Evolutionary conservation across 2,797 vertebrate genomes (phyloP).

Genomic region (Catharus ustulatus): DNA sequence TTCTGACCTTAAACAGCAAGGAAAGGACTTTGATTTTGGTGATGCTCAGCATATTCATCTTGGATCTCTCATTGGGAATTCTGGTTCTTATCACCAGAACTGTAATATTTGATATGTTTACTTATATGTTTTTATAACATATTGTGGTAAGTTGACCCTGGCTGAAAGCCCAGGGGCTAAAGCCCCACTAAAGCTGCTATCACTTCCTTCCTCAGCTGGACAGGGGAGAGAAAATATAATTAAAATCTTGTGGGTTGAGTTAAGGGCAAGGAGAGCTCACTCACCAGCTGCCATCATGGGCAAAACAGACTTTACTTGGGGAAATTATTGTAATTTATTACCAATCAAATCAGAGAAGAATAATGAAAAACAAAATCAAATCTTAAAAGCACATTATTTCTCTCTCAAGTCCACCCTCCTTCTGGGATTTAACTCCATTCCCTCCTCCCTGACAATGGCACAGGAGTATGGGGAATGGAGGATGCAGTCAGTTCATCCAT

Average conservation of each 20-base stretch:
- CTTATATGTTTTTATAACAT: not conserved
- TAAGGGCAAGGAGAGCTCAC: not conserved
- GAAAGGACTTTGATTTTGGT: not conserved
- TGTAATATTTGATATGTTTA: not conserved
- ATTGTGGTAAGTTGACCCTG: not conserved
- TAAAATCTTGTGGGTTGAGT: rapidly evolving
- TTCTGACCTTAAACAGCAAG: not conserved
- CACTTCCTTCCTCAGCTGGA: not conserved
- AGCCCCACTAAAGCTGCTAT: not conserved
- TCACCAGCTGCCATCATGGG: not conserved
- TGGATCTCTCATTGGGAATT: not conserved
- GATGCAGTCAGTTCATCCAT: not conserved
- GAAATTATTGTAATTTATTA: not conserved
- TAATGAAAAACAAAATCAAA: not conserved
- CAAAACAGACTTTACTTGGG: not conserved
- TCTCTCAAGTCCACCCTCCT: not conserved
- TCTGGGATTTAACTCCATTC: not conserved
- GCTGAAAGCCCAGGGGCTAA: not conserved
- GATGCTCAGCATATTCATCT: not conserved
- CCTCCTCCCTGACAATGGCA: not conserved
- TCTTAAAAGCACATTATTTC: not conserved
- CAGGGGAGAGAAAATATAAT: not conserved
- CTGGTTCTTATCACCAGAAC: not conserved
- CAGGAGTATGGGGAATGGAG: not conserved
- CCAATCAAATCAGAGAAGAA: not conserved